phyloP scores from a whole-genome alignment of 2,888 invertebrate genomes.

The Osmoderma eremita region DNA sequence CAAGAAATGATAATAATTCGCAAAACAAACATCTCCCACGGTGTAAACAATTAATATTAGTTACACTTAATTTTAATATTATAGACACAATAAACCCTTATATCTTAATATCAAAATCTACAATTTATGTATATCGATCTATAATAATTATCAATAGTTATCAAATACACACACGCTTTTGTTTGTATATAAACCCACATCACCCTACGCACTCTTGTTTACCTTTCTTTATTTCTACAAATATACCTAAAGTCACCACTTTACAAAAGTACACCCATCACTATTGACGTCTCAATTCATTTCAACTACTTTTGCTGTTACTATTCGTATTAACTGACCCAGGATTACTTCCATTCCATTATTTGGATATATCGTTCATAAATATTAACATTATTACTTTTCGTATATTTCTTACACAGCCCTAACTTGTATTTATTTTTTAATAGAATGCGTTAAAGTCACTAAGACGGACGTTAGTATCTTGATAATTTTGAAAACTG shows the following conservation, averaged over 20 bases:
- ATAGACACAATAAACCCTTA: constrained; percentile 35
- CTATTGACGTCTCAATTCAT: background rate
- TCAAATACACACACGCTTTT: constrained; percentile 29
- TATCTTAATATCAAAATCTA: constrained; percentile 45
- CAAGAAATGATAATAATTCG: constrained; percentile 24
- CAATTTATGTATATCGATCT: constrained; percentile 30
- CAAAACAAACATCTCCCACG: constrained; percentile 33
- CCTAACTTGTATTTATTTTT: background rate
- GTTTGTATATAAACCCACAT: constrained; percentile 26
- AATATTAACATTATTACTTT: background rate
- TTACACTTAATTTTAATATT: constrained; percentile 37
- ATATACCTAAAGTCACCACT: constrained; percentile 10
- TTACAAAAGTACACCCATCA: constrained; percentile 17
- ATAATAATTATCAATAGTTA: constrained; percentile 21
- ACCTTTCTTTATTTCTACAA: constrained; percentile 13
- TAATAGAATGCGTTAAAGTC: no score
- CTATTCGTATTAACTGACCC: constrained; percentile 13
- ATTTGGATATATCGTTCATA: no score
- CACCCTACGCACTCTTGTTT: constrained; percentile 17
- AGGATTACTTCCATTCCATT: no score
- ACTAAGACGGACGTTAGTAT: no score
- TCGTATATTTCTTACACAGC: constrained; percentile 14
- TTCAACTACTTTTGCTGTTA: background rate
- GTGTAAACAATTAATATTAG: constrained; percentile 34
- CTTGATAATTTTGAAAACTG: no score